A percentile compares a stretch with the other conserved stretches of the same genome.
Evolutionary conservation across 2,113 vertebrate species (phyloP).

Genomic region (Neotoma lepida): DNA sequence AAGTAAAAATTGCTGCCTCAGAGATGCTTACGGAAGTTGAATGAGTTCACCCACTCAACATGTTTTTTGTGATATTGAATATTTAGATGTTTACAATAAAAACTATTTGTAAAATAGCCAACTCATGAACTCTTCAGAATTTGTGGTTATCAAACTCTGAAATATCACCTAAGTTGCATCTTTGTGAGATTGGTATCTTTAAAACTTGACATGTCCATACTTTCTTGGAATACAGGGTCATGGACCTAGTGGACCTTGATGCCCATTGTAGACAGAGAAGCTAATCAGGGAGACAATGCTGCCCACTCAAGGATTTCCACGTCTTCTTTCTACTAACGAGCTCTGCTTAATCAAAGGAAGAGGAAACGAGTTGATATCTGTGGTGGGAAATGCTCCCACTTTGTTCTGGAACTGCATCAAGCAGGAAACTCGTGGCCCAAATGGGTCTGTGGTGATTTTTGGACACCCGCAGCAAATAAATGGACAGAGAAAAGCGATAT

Average conservation of each 20-base stretch:
- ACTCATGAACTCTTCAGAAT: neutral
- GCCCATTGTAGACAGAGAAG: rapidly evolving
- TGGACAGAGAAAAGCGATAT: constrained; percentile 23
- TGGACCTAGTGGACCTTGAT: neutral
- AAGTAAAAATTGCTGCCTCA: neutral
- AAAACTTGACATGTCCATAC: neutral
- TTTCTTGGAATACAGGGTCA: neutral
- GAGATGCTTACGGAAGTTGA: constrained; percentile 47
- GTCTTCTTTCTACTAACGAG: neutral
- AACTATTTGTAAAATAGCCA: neutral
- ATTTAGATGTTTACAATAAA: constrained; percentile 47
- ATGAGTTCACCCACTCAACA: neutral
- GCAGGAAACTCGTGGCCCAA: neutral
- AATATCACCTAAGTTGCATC: neutral
- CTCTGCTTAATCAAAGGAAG: constrained; percentile 25
- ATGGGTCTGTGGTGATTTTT: constrained; percentile 3
- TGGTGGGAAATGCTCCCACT: constrained; percentile 40
- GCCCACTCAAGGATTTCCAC: neutral
- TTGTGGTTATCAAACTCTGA: neutral
- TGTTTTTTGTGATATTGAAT: neutral
- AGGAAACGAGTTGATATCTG: constrained; percentile 7
- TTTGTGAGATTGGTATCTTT: neutral
- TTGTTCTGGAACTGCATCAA: constrained; percentile 23
- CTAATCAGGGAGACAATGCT: neutral
- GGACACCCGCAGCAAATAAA: constrained; percentile 51